Evolutionary conservation across 2,888 invertebrate genomes (phyloP), one percentile per base, ranked within the genome.

Genomic region (Allophyes oxyacanthae): DNA sequence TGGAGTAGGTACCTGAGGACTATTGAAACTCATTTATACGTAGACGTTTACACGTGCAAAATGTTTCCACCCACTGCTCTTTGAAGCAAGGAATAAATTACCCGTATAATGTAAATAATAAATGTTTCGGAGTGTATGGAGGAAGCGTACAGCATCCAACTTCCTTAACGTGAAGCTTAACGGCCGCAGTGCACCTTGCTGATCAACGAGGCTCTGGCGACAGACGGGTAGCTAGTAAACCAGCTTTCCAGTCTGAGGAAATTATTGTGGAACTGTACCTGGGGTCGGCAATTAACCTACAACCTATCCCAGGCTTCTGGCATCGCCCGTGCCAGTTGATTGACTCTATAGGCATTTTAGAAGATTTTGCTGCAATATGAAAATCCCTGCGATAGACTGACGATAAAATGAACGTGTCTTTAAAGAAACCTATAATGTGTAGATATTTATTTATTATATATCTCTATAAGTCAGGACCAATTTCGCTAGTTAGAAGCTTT

Each of bases 1-100:
- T 48, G 28, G 13, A 32, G 33, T n/a, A n/a, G n/a, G n/a, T 13
- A 40, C 15, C 34, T 25, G 28, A 2, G 42, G 36, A 38, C 36
- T 54, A 51, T 28, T 54, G 33, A 45, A 60, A 46, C 43, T 61
- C 50, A 50, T 54, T 60, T 36, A 46, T 34, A 44, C 30, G 36
- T 50, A 13, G 28, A 64, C 14, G 26, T 46, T 42, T 61, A 43
- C 49, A 33, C 36, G n/a, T 60, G 43, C 14, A 33, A 33, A 42
- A 32, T 3, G 32, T 44, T 43, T 28, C n/a, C 43, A 26, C 28
- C n/a, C 26, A 46, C 46, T 32, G 26, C 44, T 34, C 33, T 20
- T 45, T 9, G 20, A 49, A 26, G 34, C 15, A 34, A 57, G 26
- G 10, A 20, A 50, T 26, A 51, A 14, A 32, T 37, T 30, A 45